Evolutionary conservation across 1,140 invertebrate genomes (phyloP), one percentile per base, ranked within the genome.

Genomic region (Sarcophaga peregrina): DNA sequence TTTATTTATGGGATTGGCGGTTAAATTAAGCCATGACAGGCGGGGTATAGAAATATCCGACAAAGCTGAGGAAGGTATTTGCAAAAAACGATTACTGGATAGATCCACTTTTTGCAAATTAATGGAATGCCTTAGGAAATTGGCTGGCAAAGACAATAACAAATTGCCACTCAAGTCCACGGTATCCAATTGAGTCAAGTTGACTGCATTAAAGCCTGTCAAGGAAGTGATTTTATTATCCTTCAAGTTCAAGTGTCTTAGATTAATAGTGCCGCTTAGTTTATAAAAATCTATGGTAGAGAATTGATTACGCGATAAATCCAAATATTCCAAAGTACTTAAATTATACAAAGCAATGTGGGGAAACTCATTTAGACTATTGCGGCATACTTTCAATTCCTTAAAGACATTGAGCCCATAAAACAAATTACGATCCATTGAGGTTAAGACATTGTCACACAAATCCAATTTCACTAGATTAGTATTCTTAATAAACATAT

Each of bases 21-120:
- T 96, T 48, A 98, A 91, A 87, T 97, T 96, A 0, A 98, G 90
- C 92, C 94, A 95, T 2, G 92, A 93, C 0, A 97, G 86, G 4
- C 93, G 92, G 0, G 95, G 94, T 15, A 96, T 90, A 58, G 95
- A 94, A 45, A 93, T 92, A 82, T 95, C 94, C 1, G 96, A 95
- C 13, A 97, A 87, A 0, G 95, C 94, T 1, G 94, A 93, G 11
- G 95, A 95, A 3, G 96, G 96, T 82, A 97, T 95, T 86, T 96
- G 94, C 82, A 93, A 93, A 83, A 98, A 96, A 73, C 93, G 92
- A 91, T 98, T 98, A 80, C 92, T 92, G 0, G 96, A 95, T 37
- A 98, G 89, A 88, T 97, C 95, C 1, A 98, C 92, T 58, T 94
- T 92, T 83, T 94, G 93, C 50, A 98, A 86, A 85, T 93, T 92